phyloP scores from a whole-genome alignment of 2,888 invertebrate genomes.

The Drosophila engyochracea region DNA sequence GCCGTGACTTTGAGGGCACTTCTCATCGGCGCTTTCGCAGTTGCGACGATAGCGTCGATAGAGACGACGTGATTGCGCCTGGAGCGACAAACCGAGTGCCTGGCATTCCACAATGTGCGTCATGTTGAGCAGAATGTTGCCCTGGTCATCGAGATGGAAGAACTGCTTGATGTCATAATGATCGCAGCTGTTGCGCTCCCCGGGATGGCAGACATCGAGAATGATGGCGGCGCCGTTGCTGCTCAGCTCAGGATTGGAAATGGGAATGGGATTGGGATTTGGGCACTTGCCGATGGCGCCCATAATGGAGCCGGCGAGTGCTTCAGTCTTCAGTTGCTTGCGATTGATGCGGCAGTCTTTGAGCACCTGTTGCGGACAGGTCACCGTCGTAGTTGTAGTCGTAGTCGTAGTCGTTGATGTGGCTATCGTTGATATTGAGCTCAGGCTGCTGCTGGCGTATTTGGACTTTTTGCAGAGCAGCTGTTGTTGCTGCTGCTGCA shows the following conservation, averaged over 20 bases:
- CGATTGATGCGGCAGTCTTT: conserved; percentile 81
- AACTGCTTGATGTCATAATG: conserved; percentile 84
- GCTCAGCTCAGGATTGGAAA: conserved; percentile 41
- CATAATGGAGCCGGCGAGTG: conserved; percentile 83
- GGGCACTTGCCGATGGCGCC: conserved; percentile 83
- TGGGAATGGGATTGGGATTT: conserved; percentile 23
- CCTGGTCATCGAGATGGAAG: conserved; percentile 85
- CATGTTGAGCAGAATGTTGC: conserved; percentile 84
- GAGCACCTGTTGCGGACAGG: conserved; percentile 69
- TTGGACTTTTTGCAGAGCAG: conserved; percentile 65
- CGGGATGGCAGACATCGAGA: conserved; percentile 65
- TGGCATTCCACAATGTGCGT: conserved; percentile 82
- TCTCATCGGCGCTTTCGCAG: conserved; percentile 78
- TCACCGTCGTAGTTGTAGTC: conserved; percentile 16
- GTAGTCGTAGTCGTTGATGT: neutral
- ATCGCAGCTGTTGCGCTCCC: conserved; percentile 73
- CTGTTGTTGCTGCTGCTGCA: neutral
- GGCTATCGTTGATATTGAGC: conserved; percentile 10
- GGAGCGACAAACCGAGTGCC: conserved; percentile 72
- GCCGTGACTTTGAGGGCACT: conserved; percentile 42
- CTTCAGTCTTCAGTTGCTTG: conserved; percentile 81
- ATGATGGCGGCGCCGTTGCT: conserved; percentile 3
- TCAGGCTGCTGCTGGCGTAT: conserved; percentile 52
- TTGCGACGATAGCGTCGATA: conserved; percentile 73
- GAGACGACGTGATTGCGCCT: conserved; percentile 68